Conservation (phyloP, 2,113 vertebrate genomes). For the Phyllostomus discolor region DNA sequence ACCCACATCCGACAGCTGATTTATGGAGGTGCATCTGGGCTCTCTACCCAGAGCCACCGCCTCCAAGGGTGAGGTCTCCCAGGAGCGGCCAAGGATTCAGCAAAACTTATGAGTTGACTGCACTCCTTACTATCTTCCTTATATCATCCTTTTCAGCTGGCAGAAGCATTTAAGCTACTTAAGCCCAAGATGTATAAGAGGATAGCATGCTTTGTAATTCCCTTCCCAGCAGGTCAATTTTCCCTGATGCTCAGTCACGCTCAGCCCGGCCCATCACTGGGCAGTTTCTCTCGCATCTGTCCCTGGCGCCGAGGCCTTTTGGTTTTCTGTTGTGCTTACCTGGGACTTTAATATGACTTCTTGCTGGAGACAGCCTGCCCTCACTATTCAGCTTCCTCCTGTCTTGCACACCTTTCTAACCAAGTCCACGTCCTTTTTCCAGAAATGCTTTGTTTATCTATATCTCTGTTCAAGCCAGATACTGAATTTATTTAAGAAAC, state of each 20-base stretch:
- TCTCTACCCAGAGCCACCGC: neutral
- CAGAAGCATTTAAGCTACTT: neutral
- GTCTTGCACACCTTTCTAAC: neutral
- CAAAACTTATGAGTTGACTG: neutral
- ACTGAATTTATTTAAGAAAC: neutral
- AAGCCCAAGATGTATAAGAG: neutral
- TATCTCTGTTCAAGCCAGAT: neutral
- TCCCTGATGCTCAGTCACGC: neutral
- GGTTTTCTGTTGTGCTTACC: neutral
- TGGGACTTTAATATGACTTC: neutral
- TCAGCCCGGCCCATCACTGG: neutral
- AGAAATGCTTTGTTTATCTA: neutral
- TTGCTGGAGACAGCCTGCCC: neutral
- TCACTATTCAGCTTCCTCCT: neutral
- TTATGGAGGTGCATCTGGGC: neutral
- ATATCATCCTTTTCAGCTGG: neutral
- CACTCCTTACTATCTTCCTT: neutral
- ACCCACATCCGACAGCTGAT: neutral
- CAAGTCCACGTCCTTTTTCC: neutral
- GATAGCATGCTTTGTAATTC: neutral
- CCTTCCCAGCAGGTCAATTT: neutral
- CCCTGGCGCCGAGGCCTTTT: neutral
- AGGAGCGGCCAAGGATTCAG: neutral
- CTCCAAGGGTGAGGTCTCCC: neutral
- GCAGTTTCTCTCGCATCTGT: neutral